phyloP scores from a whole-genome alignment of 2,113 vertebrate genomes.

The Eptesicus fuscus region DNA sequence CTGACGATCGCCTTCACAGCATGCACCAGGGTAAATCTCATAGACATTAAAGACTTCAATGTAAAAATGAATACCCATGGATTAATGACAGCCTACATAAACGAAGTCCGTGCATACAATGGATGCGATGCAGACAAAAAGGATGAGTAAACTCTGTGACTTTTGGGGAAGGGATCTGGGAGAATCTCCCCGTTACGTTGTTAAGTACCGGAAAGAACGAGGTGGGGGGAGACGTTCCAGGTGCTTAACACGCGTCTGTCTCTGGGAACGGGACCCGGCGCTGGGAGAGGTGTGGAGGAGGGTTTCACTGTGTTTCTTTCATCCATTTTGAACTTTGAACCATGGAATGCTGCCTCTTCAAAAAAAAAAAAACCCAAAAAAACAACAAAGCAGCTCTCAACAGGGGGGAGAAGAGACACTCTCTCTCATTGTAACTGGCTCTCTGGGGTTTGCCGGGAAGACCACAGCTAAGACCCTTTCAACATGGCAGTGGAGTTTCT shows the following conservation, averaged over 20 bases:
- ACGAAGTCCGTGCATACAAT: accelerated
- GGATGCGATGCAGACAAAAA: background rate
- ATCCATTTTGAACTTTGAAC: background rate
- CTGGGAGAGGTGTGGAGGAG: background rate
- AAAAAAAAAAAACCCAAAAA: background rate
- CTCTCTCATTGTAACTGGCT: background rate
- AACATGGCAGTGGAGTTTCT: conserved; percentile 33
- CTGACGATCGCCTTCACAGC: background rate
- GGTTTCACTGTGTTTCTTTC: background rate
- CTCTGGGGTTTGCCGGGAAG: background rate
- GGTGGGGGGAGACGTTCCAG: too few species aligned
- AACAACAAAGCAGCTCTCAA: background rate
- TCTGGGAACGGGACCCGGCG: background rate
- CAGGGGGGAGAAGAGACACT: background rate
- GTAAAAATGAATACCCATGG: background rate
- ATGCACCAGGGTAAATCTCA: background rate
- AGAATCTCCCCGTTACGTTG: too few species aligned
- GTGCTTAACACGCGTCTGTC: background rate
- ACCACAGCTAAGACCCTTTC: background rate
- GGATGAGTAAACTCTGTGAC: background rate
- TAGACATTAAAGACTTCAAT: background rate
- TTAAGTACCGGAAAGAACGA: too few species aligned
- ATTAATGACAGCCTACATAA: background rate
- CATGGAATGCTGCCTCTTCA: background rate
- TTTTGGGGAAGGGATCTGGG: background rate